Base-by-base conservation (phyloP, 2,113 vertebrate species). In the Propithecus coquereli region DNA sequence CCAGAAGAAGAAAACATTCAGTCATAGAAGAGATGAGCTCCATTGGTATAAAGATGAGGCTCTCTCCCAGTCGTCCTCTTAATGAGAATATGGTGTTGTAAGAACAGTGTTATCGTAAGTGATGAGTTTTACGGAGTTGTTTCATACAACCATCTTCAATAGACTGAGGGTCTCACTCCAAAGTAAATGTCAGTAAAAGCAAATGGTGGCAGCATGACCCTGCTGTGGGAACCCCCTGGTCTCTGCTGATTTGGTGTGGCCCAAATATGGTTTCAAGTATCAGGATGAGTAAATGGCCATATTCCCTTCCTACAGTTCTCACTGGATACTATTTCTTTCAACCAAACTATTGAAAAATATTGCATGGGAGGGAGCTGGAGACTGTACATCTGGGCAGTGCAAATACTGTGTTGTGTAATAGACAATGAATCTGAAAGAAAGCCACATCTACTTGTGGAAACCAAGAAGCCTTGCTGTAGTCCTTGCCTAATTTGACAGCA, bases 261-360 rank as follows among this genome's bases (percentile, higher is more conserved):
- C 70, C 68, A 65, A 45, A 6, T 54, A 27, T 14, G 32, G 11
- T 50, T 94, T 81, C 57, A 59, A 20, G 23, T 45, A 43, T 77
- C 47, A 68, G 47, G 32, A 45, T 82, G 37, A 80, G 79, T 65
- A 59, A 45, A 45, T 65, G 23, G 63, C 50, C 74, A 4, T 50
- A 27, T 77, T 40, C 54, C 47, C 32, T 73, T 18, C 34, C 73
- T 73, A 25, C 16, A 52, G 14, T 87, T 81, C 40, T 96, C 63
- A 52, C 89, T 91, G 23, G n/a, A 30, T 88, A n/a, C 27, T 18
- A 14, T 77, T 79, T 95, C 66, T 93, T 90, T 74, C 83, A 66
- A 57, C 43, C 43, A 87, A 47, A 70, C 68, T 73, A 2, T 25
- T 63, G 63, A 86, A 76, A 68, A 74, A 52, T 73, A 79, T 34